phyloP scores from a whole-genome alignment of 2,113 vertebrate genomes.

The Clinocottus analis region DNA sequence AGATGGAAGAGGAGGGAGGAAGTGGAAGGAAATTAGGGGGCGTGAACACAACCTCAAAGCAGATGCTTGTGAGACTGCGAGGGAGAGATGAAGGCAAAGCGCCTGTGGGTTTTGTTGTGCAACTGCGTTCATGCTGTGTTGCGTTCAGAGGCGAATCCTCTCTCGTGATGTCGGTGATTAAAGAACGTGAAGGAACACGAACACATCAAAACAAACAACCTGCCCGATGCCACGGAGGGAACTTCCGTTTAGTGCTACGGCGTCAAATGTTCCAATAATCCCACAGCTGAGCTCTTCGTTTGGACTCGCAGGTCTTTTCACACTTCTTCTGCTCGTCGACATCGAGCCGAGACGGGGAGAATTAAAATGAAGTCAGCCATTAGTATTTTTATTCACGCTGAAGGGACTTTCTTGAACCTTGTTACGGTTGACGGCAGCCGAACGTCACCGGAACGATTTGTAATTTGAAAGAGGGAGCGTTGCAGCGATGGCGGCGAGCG shows the following conservation, averaged over 20 bases:
- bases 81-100: slow-evolving; percentile 13
- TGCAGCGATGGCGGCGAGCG: not conserved
- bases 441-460: slow-evolving; percentile 1
- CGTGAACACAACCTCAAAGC: slow-evolving; percentile 33
- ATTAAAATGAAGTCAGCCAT: slow-evolving; percentile 47
- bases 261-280: slow-evolving; percentile 46
- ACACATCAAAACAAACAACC: slow-evolving; percentile 53
- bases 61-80: slow-evolving; percentile 26
- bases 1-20: slow-evolving; percentile 3
- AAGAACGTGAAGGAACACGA: slow-evolving; percentile 50
- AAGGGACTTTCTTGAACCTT: slow-evolving; percentile 33
- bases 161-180: slow-evolving; percentile 43
- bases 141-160: slow-evolving; percentile 14
- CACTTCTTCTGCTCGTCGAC: slow-evolving; percentile 37
- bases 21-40: slow-evolving; percentile 32
- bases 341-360: slow-evolving; percentile 27
- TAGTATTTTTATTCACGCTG: slow-evolving; percentile 42
- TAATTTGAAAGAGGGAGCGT: slow-evolving; percentile 2
- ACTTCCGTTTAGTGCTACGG: slow-evolving; percentile 41
- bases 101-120: slow-evolving; percentile 11
- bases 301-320: slow-evolving; percentile 35
- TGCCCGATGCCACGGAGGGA: slow-evolving; percentile 30
- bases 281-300: slow-evolving; percentile 31
- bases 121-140: slow-evolving; percentile 4
- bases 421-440: slow-evolving; percentile 26